These are phyloP conservation scores for Trachelus stipa DNA, from an alignment of 2,888 invertebrate species.

Conservation along the genomic window DNA sequence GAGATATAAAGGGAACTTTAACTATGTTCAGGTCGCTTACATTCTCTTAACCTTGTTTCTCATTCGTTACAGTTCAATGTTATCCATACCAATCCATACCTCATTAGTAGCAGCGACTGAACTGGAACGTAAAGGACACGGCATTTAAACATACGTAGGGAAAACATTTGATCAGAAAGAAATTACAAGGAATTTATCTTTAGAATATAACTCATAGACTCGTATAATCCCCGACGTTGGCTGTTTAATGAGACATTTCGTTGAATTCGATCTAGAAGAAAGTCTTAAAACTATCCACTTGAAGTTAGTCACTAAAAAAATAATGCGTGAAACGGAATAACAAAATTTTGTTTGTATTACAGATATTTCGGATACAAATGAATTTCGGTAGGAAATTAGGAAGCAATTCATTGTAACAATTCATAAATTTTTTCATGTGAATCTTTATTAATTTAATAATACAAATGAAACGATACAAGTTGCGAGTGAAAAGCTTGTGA, in stretches of 20 bases:
- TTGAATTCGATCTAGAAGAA: background rate
- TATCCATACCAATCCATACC: constrained; percentile 42
- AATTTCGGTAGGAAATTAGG: background rate
- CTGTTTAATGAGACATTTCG: background rate
- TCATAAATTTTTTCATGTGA: background rate
- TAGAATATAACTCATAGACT: background rate
- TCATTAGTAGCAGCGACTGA: constrained; percentile 36
- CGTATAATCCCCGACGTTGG: background rate
- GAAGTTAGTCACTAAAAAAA: background rate
- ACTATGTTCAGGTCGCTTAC: background rate
- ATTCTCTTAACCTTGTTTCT: background rate
- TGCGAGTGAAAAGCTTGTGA: background rate
- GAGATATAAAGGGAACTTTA: background rate
- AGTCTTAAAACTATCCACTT: background rate
- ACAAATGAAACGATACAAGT: background rate
- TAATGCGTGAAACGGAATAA: background rate
- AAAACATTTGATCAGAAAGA: constrained; percentile 36
- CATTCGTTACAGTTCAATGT: background rate
- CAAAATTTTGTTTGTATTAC: background rate
- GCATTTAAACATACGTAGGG: constrained; percentile 32
- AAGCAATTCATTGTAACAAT: background rate
- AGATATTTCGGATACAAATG: too few relatives aligned
- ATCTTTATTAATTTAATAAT: background rate
- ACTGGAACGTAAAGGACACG: constrained; percentile 31
- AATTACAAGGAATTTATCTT: background rate